These are phyloP conservation scores for Harpegnathos saltator DNA, from an alignment of 1,140 invertebrate species.

Conservation along the genomic window DNA sequence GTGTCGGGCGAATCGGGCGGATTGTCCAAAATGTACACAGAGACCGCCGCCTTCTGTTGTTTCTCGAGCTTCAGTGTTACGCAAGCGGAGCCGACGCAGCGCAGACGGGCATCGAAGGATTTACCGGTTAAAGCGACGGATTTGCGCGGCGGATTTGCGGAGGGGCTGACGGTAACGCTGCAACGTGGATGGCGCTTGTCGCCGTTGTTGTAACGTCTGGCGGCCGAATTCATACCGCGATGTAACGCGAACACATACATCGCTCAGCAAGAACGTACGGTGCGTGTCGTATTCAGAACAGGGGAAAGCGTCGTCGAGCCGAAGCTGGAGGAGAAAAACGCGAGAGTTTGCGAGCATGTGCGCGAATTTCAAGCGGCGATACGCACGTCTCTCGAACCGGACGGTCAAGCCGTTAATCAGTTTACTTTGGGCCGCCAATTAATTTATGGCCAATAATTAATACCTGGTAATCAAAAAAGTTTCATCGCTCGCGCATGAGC, in stretches of 20 bases:
- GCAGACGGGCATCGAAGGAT: slow-evolving; percentile 34
- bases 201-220: not conserved
- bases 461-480: no score
- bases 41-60: no score
- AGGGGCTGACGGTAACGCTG: slow-evolving; percentile 27
- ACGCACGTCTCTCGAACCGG: no score
- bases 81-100: slow-evolving; percentile 41
- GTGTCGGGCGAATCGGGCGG: not conserved
- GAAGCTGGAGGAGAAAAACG: not conserved
- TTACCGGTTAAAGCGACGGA: slow-evolving; percentile 47
- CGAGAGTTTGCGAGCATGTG: no score
- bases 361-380: no score
- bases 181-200: no score
- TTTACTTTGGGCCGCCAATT: no score
- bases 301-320: not conserved
- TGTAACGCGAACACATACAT: not conserved
- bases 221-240: not conserved
- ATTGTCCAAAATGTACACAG: not conserved
- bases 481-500: no score
- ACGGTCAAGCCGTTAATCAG: no score
- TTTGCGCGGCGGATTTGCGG: slow-evolving; percentile 44
- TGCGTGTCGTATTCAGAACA: no score
- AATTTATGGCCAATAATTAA: no score
- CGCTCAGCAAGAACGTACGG: not conserved
- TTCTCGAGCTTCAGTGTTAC: no score